Base-by-base conservation (phyloP, 2,888 invertebrate genomes). In the Pheosia tremula region DNA sequence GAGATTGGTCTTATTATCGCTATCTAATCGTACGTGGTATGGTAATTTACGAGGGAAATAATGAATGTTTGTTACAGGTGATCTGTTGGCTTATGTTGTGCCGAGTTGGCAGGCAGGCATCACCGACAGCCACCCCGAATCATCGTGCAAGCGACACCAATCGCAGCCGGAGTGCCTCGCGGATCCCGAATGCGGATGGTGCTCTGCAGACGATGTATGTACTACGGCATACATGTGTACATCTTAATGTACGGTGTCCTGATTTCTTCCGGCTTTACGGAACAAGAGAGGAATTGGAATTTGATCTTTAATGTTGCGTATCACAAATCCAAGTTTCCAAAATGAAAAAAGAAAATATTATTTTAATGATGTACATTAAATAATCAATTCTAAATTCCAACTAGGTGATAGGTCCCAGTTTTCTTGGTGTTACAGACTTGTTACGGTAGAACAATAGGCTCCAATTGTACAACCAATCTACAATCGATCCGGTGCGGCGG, bases 121-220 rank as follows among this genome's bases (percentile, higher is more conserved):
- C 59, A 94, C 95, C 58, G 95, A 95, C 5, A 95, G 95, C 70
- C 97, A 97, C 73, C 97, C 97, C 0, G 97, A 97, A 83, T 95
- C 96, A 52, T 95, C 96, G 3, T 98, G 98, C 76, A 95, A 95
- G 13, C 94, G 96, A 43, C 97, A 97, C 82, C 95, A 95, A 72
- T 95, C 96, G 43, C 96, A 97, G 73, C 95, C 96, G 1, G 97
- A 97, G 79, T 98, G 98, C 79, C 95, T 97, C 0, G 97, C 97
- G 0, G 98, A 98, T 89, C 98, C 98, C 0, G 98, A 98, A 86
- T 99, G 98, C 83, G 98, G 98, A 11, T 98, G 98, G 98, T 98
- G 98, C 85, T 97, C 97, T 0, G 96, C 97, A 38, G 97, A 97
- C 71, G 96, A 96, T 69, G 95, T 95, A 81, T 68, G 76, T 63